These are phyloP conservation scores for Melangyna quadrimaculata DNA, from an alignment of 2,888 invertebrate genomes.

Conservation along the genomic window DNA sequence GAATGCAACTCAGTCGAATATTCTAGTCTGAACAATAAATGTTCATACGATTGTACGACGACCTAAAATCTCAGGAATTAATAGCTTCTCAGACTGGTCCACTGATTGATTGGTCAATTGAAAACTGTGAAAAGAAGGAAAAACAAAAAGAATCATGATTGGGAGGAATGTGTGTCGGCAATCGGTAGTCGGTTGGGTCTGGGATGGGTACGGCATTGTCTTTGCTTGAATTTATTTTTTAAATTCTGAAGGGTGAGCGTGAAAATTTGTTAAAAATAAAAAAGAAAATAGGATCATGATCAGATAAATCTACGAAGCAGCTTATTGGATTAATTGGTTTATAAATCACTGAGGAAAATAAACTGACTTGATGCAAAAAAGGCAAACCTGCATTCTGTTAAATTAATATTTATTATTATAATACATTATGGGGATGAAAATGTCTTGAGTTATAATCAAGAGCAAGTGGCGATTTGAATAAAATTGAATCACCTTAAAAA, in stretches of 20 bases:
- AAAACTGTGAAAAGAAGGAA: conserved; percentile 7
- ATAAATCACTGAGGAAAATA: not conserved
- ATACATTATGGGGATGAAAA: too few relatives aligned
- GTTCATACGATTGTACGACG: not conserved
- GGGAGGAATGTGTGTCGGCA: conserved; percentile 25
- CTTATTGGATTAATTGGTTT: not conserved
- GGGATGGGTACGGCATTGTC: not conserved
- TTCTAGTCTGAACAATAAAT: not conserved
- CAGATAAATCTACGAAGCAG: not conserved
- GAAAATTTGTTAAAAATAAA: conserved; percentile 21
- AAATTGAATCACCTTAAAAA: too few relatives aligned
- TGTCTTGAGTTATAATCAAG: too few relatives aligned
- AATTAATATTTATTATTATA: too few relatives aligned
- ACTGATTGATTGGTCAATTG: conserved; percentile 69
- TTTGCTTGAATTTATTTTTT: conserved; percentile 26
- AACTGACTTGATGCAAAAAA: not conserved
- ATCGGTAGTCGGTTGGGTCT: too few relatives aligned
- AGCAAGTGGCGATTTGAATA: too few relatives aligned
- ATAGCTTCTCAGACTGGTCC: conserved; percentile 58
- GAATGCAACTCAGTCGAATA: conserved; percentile 27
- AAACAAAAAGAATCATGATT: conserved; percentile 6
- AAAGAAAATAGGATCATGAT: not conserved
- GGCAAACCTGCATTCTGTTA: not conserved
- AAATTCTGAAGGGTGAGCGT: conserved; percentile 36
- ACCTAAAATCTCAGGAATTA: conserved; percentile 60